These are phyloP conservation scores for Cephonodes hylas DNA, from an alignment of 2,888 invertebrate species.

Conservation along the genomic window DNA sequence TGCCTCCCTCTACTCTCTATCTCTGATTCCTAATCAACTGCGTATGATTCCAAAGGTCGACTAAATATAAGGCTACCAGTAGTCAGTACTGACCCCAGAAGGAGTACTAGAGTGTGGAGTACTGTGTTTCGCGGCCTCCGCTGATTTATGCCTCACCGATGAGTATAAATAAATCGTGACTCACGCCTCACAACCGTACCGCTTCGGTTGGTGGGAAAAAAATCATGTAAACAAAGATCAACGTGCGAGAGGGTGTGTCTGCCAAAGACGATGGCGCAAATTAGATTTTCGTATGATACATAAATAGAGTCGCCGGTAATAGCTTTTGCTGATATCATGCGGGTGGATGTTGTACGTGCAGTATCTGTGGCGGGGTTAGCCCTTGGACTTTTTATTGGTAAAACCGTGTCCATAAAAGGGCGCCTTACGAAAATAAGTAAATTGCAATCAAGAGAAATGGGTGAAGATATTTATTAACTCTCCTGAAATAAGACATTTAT, in stretches of 20 bases:
- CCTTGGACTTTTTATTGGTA: too few relatives aligned
- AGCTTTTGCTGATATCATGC: background rate
- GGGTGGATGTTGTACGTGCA: too few relatives aligned
- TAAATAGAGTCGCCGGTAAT: background rate
- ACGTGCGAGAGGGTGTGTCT: slow-evolving; percentile 6
- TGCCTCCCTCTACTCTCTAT: too few relatives aligned
- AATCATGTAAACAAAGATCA: slow-evolving; percentile 7
- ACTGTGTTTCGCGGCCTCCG: background rate
- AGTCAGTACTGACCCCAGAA: background rate
- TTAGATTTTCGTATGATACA: background rate
- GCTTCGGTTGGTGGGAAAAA: background rate
- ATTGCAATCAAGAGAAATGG: too few relatives aligned
- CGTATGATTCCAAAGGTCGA: background rate
- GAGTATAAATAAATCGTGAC: background rate
- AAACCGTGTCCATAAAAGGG: too few relatives aligned
- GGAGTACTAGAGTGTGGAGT: background rate
- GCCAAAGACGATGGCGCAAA: background rate
- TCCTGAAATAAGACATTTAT: too few relatives aligned
- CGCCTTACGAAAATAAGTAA: too few relatives aligned
- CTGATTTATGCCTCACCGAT: background rate
- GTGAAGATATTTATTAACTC: too few relatives aligned
- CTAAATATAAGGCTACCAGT: slow-evolving; percentile 4
- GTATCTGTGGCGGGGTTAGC: too few relatives aligned
- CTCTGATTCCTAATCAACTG: background rate
- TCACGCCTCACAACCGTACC: background rate